Evolutionary conservation across 2,797 vertebrate genomes (phyloP).

Genomic region (Eremophila alpestris): DNA sequence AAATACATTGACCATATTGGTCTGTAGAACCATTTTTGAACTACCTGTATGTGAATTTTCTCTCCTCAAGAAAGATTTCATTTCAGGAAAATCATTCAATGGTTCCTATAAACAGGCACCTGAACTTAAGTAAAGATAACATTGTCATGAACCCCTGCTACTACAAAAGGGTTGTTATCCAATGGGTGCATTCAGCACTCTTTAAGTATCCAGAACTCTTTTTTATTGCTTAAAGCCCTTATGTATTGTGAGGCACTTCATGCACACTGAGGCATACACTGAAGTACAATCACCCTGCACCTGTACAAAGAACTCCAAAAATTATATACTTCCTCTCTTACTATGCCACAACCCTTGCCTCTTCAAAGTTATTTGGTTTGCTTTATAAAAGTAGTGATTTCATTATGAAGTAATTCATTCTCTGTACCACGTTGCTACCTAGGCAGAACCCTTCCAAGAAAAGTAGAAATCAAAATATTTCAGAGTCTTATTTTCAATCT

Average conservation of each 20-base stretch:
- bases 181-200: neutral
- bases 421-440: neutral
- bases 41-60: neutral
- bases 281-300: neutral
- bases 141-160: neutral
- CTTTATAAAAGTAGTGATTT: neutral
- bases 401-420: neutral
- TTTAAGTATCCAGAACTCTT: neutral
- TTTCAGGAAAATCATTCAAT: neutral
- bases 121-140: neutral
- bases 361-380: neutral
- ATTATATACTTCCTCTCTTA: neutral
- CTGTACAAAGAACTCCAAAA: neutral
- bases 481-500: neutral
- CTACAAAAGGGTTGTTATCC: neutral
- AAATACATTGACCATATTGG: neutral
- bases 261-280: neutral
- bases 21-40: neutral
- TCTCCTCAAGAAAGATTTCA: neutral
- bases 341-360: neutral
- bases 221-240: neutral
- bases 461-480: neutral
- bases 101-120: neutral
- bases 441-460: neutral
- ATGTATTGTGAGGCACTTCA: neutral